Percentiles rank a stretch among this genome's conserved stretches.
Evolutionary conservation across 2,797 vertebrate genomes (phyloP).

Genomic region (Lates japonicus): DNA sequence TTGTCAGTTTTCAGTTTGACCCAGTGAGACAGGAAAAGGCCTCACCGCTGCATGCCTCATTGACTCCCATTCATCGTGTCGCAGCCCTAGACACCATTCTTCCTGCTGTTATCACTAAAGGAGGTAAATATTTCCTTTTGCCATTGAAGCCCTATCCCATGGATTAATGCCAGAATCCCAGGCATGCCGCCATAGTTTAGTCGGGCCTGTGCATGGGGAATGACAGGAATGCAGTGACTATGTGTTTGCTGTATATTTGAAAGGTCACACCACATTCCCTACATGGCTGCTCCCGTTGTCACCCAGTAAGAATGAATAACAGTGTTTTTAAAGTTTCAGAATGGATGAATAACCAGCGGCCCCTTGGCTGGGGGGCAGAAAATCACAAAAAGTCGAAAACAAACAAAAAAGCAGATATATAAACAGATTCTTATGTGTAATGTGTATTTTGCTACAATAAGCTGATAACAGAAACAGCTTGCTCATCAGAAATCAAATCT

Average conservation of each 20-base stretch:
- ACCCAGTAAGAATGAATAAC: constrained; percentile 43
- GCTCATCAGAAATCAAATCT: not conserved
- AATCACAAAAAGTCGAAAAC: not conserved
- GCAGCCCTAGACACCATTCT: constrained; percentile 38
- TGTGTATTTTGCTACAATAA: not conserved
- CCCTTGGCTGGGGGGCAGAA: not conserved
- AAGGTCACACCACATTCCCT: constrained; percentile 63
- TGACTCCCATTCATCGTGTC: constrained; percentile 41
- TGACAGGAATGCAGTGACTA: constrained; percentile 80
- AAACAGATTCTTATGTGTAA: not conserved
- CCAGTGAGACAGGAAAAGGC: constrained; percentile 30
- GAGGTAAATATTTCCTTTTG: constrained; percentile 81
- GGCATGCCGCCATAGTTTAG: constrained; percentile 67
- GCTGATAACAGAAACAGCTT: not conserved
- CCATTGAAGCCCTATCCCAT: constrained; percentile 69
- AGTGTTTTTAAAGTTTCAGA: constrained; percentile 55
- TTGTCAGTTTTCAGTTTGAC: constrained; percentile 46
- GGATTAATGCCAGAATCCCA: constrained; percentile 77
- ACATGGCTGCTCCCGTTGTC: constrained; percentile 57
- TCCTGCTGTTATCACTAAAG: constrained; percentile 63
- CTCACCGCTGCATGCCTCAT: constrained; percentile 16
- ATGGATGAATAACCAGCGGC: constrained; percentile 26
- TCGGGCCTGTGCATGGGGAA: constrained; percentile 57
- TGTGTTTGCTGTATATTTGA: constrained; percentile 74
- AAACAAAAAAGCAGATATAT: not conserved